Evolutionary conservation across 2,888 invertebrate species (phyloP).

Genomic region (Dicycla oo): DNA sequence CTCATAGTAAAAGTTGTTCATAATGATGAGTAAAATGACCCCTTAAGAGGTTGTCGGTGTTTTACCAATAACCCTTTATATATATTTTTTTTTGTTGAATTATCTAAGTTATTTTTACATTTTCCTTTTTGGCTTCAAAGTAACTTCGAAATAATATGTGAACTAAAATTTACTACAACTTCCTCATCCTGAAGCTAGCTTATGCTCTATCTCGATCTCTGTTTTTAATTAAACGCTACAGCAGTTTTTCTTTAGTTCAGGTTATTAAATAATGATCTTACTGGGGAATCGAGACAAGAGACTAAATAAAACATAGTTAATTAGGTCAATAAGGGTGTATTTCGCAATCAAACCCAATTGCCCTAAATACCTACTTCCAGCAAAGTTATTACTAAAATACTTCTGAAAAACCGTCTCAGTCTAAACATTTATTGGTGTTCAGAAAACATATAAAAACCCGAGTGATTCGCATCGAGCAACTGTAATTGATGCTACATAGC

Average conservation of each 20-base stretch:
- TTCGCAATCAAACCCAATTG: background rate
- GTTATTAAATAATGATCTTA: background rate
- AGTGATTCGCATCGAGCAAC: slow-evolving; percentile 63
- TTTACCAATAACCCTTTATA: no score
- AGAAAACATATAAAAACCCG: slow-evolving; percentile 43
- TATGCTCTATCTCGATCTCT: background rate
- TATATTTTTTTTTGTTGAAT: slow-evolving; percentile 6
- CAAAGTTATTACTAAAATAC: slow-evolving; percentile 16
- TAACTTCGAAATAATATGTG: background rate
- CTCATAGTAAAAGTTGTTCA: no score
- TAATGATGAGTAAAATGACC: no score
- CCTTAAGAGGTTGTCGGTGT: no score
- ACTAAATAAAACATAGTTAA: background rate
- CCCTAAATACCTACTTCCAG: slow-evolving; percentile 4
- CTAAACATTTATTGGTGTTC: slow-evolving; percentile 25
- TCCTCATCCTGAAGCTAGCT: background rate
- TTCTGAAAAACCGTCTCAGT: background rate
- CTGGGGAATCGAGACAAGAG: background rate
- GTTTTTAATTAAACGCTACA: background rate
- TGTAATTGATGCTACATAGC: slow-evolving; percentile 73
- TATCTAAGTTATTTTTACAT: background rate
- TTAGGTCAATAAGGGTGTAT: background rate
- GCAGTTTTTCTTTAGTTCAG: background rate
- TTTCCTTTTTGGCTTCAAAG: background rate
- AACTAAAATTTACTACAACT: background rate